Conservation (phyloP, 1,140 invertebrate species). For the Drosophila erecta region DNA sequence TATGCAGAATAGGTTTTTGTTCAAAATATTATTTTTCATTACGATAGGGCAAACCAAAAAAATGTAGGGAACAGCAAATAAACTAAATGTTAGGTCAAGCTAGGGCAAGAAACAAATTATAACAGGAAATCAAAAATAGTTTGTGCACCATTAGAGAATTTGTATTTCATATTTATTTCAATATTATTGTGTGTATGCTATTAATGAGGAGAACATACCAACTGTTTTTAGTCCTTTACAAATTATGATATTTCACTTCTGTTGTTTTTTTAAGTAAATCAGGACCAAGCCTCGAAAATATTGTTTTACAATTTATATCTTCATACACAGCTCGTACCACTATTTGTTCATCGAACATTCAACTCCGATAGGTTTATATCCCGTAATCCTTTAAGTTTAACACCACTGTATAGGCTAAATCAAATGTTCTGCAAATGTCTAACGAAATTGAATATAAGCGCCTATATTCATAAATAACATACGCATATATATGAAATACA, state of each 20-base stretch:
- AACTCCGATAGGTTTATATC: constrained; percentile 13
- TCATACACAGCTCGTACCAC: neutral
- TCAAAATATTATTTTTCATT: constrained; percentile 38
- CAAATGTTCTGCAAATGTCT: constrained; percentile 25
- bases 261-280: constrained; percentile 15
- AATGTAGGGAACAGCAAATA: constrained; percentile 19
- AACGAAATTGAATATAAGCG: constrained; percentile 25
- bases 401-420: constrained; percentile 3
- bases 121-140: constrained; percentile 18
- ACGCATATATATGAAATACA: constrained; percentile 23
- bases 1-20: constrained; percentile 55
- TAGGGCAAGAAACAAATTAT: constrained; percentile 43
- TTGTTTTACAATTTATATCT: constrained; percentile 13
- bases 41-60: constrained; percentile 32
- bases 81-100: constrained; percentile 42
- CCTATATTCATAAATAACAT: constrained; percentile 25
- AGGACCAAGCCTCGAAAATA: constrained; percentile 21
- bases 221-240: constrained; percentile 28
- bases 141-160: constrained; percentile 28
- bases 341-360: neutral
- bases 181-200: constrained; percentile 19
- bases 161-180: constrained; percentile 26
- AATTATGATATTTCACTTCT: constrained; percentile 8
- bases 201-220: constrained; percentile 7
- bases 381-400: constrained; percentile 1